A percentile compares a stretch with the other conserved stretches of the same genome.
These are phyloP conservation scores for Petrocephalus microphthalmus DNA, from an alignment of 2,113 vertebrate genomes.

Conservation along the genomic window DNA sequence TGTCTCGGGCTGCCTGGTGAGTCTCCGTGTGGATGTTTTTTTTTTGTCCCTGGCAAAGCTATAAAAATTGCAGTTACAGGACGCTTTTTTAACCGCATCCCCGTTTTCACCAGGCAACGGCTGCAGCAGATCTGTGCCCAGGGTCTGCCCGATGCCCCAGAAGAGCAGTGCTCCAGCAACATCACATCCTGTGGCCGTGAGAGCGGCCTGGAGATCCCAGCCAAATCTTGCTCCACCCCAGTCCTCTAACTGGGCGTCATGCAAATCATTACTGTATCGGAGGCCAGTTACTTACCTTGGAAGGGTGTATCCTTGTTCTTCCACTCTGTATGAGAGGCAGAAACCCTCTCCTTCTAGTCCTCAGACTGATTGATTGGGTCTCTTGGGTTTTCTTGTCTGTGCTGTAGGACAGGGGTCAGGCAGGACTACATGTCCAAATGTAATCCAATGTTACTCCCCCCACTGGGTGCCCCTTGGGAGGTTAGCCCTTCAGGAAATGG, in stretches of 20 bases:
- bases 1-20: constrained; percentile 83
- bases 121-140: constrained; percentile 74
- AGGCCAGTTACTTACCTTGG: constrained; percentile 53
- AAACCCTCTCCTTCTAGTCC: constrained; percentile 30
- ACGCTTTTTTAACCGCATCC: neutral
- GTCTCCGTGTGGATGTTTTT: constrained; percentile 31
- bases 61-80: neutral
- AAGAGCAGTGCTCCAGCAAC: constrained; percentile 58
- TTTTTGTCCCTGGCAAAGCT: neutral
- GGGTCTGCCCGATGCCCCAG: constrained; percentile 58
- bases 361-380: constrained; percentile 32
- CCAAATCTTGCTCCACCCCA: constrained; percentile 68
- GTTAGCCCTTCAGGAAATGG: constrained; percentile 40
- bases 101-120: constrained; percentile 65
- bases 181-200: constrained; percentile 77
- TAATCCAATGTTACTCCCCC: neutral
- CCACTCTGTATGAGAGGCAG: constrained; percentile 41
- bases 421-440: neutral
- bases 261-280: neutral
- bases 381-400: neutral
- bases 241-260: constrained; percentile 59
- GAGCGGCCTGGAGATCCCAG: constrained; percentile 70
- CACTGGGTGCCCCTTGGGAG: constrained; percentile 19
- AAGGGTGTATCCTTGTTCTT: constrained; percentile 31
- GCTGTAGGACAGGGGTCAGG: constrained; percentile 17